These are phyloP conservation scores for Sitobion miscanthi DNA, from an alignment of 1,140 invertebrate genomes.

Conservation along the genomic window DNA sequence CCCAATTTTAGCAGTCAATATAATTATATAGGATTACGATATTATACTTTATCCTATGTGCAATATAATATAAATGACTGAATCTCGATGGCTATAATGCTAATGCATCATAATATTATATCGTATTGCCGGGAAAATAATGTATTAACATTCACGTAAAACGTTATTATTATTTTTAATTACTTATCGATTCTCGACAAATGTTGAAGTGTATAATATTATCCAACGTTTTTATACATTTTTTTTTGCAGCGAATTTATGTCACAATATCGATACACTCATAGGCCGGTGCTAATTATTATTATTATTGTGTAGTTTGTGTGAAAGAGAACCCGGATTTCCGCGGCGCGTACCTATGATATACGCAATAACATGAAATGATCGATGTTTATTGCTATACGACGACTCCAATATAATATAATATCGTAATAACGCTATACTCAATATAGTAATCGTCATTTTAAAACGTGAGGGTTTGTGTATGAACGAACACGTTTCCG, in stretches of 20 bases:
- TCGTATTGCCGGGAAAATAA: not conserved
- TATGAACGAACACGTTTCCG: not conserved
- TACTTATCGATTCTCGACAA: not conserved
- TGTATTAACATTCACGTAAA: not conserved
- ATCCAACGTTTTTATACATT: not conserved
- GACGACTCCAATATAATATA: not conserved
- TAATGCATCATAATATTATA: not conserved
- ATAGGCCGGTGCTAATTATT: too few species aligned
- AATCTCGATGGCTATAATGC: not conserved
- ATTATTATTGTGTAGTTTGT: slow-evolving; percentile 2
- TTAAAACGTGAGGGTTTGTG: not conserved
- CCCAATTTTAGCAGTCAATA: too few species aligned
- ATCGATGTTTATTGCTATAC: not conserved
- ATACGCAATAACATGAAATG: not conserved
- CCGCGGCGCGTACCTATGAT: too few species aligned
- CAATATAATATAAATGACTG: not conserved
- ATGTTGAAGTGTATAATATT: not conserved
- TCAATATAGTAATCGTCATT: not conserved
- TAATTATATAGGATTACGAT: not conserved
- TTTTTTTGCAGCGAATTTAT: not conserved
- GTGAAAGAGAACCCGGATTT: not conserved
- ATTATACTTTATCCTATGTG: not conserved
- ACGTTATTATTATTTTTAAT: not conserved
- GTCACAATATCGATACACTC: not conserved
- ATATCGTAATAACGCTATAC: not conserved